Percentiles rank a stretch among this genome's conserved stretches.
Evolutionary conservation across 37 sponge, comb jelly and placozoan genomes (phyloP).

Genomic region (Beroe forskalii): DNA sequence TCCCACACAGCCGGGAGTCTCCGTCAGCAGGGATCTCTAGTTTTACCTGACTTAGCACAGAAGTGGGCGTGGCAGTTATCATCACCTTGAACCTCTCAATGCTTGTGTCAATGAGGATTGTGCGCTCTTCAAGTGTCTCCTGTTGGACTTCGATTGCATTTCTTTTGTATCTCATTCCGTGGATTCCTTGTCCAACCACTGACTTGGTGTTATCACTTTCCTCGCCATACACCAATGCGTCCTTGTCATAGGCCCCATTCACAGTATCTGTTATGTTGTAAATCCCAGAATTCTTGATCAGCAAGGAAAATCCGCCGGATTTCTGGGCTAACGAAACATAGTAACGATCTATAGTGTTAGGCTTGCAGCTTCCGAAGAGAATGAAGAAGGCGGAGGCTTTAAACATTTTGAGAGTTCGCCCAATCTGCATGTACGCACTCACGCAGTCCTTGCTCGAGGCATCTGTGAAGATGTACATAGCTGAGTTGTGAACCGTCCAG

Average conservation of each 20-base stretch:
- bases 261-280: constrained; percentile 18
- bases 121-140: background rate
- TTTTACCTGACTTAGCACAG: background rate
- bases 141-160: background rate
- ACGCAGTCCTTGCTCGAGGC: constrained; percentile 31
- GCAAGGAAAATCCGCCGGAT: background rate
- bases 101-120: constrained; percentile 39
- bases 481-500: constrained; percentile 12
- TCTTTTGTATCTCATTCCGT: background rate
- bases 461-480: constrained; percentile 47
- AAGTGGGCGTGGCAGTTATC: background rate
- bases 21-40: background rate
- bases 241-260: background rate
- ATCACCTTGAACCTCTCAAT: background rate
- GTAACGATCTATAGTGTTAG: background rate
- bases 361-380: background rate
- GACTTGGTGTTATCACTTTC: background rate
- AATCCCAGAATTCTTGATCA: background rate
- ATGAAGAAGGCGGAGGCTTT: background rate
- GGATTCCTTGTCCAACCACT: background rate
- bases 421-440: background rate
- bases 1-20: background rate
- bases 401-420: background rate
- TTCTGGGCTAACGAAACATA: background rate
- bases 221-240: background rate